phyloP scores from a whole-genome alignment of 2,113 vertebrate genomes.

The human (Homo sapiens) region DNA sequence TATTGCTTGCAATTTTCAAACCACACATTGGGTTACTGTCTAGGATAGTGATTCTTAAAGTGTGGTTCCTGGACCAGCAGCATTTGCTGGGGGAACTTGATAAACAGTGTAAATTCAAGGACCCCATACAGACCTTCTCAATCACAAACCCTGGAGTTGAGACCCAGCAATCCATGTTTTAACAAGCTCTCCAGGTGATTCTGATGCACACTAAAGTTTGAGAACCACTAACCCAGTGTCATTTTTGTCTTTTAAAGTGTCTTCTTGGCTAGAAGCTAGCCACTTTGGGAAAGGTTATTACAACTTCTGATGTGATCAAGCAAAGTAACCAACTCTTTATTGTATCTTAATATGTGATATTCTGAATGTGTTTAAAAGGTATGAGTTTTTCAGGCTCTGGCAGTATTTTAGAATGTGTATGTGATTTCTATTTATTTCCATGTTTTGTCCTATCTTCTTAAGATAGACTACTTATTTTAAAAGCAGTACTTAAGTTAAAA shows the following conservation, averaged over 20 bases:
- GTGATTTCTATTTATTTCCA: background rate
- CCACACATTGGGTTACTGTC: background rate
- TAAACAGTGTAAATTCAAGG: background rate
- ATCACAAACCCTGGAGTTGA: background rate
- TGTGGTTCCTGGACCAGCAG: background rate
- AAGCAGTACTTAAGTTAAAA: background rate
- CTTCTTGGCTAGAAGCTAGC: background rate
- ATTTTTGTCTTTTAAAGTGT: background rate
- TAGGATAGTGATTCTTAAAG: background rate
- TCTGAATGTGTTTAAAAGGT: background rate
- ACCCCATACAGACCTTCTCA: background rate
- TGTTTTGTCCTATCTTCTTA: background rate
- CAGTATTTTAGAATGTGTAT: background rate
- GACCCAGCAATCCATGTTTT: background rate
- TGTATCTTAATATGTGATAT: background rate
- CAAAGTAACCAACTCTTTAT: background rate
- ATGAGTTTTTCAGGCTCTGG: background rate
- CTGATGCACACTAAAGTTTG: background rate
- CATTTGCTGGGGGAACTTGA: background rate
- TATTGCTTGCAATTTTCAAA: background rate
- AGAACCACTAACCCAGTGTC: background rate
- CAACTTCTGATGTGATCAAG: background rate
- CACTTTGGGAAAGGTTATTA: background rate
- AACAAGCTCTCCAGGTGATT: background rate
- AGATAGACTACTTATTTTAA: background rate